phyloP scores from a whole-genome alignment of 2,797 vertebrate species.

The Peromyscus nudipes region DNA sequence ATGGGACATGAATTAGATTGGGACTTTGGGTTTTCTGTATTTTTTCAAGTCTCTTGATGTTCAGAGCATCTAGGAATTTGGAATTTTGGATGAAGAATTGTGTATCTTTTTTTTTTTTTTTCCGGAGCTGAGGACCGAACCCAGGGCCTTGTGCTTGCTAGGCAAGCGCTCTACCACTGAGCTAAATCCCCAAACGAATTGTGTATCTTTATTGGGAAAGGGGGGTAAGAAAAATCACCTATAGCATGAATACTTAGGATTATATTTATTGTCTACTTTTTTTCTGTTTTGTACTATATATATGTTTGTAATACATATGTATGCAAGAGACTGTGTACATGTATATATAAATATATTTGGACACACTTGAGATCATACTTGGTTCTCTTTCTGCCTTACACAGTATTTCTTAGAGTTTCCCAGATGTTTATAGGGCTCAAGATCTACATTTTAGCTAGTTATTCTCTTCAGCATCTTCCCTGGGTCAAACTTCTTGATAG shows the following conservation, averaged over 20 bases:
- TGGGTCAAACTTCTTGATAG: constrained; percentile 30
- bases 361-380: constrained; percentile 39
- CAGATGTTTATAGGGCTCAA: constrained; percentile 31
- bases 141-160: no score
- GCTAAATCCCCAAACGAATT: not conserved
- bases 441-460: constrained; percentile 51
- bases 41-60: not conserved
- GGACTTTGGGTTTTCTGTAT: constrained; percentile 12
- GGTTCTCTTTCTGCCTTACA: constrained; percentile 20
- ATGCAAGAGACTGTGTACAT: not conserved
- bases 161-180: no score
- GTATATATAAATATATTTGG: not conserved
- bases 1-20: constrained; percentile 34
- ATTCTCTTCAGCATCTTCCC: constrained; percentile 45
- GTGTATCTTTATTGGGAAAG: constrained; percentile 45
- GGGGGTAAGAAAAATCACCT: constrained; percentile 47
- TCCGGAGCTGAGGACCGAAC: no score
- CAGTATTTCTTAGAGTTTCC: constrained; percentile 45
- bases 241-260: not conserved
- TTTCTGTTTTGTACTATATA: not conserved
- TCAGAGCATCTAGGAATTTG: constrained; percentile 50
- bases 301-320: constrained; percentile 30
- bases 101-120: constrained; percentile 8
- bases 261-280: constrained; percentile 49
- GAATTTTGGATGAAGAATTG: constrained; percentile 13